Evolutionary conservation across 1,140 invertebrate genomes (phyloP).

Genomic region (Drosophila seguyi): DNA sequence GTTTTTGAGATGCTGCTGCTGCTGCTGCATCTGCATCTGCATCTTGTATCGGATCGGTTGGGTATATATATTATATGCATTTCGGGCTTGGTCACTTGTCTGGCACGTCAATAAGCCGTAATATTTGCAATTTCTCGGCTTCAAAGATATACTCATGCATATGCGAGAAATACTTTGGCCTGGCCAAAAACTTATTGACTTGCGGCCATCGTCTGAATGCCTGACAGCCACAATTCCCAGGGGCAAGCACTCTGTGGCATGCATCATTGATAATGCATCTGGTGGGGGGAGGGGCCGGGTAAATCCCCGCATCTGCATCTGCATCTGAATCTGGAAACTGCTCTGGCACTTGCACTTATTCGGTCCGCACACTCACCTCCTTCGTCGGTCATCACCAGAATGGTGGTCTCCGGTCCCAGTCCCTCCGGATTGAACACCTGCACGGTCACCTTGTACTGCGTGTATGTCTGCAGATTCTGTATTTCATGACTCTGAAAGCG

Average conservation of each 20-base stretch:
- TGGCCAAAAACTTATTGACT: constrained; percentile 49
- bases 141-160: constrained; percentile 22
- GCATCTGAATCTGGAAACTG: constrained; percentile 12
- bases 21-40: constrained; percentile 36
- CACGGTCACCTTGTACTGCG: constrained; percentile 91
- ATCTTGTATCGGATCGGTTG: constrained; percentile 31
- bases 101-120: constrained; percentile 55
- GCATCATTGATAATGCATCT: constrained; percentile 42
- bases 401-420: constrained; percentile 89
- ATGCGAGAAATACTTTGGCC: constrained; percentile 42
- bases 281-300: neutral
- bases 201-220: constrained; percentile 29
- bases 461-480: constrained; percentile 89
- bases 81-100: constrained; percentile 46
- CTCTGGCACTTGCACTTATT: constrained; percentile 11
- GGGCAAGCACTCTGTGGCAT: constrained; percentile 32
- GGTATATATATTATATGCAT: constrained; percentile 12
- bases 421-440: constrained; percentile 92
- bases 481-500: constrained; percentile 89
- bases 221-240: constrained; percentile 21
- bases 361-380: constrained; percentile 88
- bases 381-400: constrained; percentile 92
- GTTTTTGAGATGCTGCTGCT: constrained; percentile 38
- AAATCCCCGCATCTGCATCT: constrained; percentile 17
- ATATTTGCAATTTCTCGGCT: constrained; percentile 45